Conservation (phyloP, 1,140 invertebrate genomes). For the Eupristina koningsbergeri region DNA sequence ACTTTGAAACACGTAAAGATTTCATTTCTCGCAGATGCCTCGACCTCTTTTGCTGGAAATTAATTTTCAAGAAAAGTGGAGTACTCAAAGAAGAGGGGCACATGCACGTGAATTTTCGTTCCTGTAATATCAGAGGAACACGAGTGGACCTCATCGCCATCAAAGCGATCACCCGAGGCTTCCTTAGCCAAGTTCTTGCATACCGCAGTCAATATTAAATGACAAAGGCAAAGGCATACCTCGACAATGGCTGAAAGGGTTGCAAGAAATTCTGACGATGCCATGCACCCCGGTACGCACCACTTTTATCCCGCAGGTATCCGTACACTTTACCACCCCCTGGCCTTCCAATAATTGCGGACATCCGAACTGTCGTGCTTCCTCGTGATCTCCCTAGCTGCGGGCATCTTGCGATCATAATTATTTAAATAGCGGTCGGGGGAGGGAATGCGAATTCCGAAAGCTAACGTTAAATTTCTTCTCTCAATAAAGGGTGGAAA, state of each 20-base stretch:
- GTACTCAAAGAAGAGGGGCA: neutral
- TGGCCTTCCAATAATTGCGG: neutral
- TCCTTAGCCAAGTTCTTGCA: constrained; percentile 69
- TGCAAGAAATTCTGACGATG: constrained; percentile 67
- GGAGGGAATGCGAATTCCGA: constrained; percentile 21
- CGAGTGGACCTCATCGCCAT: constrained; percentile 67
- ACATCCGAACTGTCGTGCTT: constrained; percentile 47
- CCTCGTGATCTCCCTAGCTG: constrained; percentile 56
- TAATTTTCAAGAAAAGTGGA: neutral
- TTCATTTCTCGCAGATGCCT: neutral
- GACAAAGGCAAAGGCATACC: constrained; percentile 74
- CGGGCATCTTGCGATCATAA: constrained; percentile 69
- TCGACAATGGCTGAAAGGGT: constrained; percentile 62
- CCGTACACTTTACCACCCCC: constrained; percentile 46
- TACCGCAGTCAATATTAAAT: constrained; percentile 73
- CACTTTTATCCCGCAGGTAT: constrained; percentile 60
- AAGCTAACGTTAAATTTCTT: constrained; percentile 33
- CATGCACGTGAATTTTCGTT: neutral
- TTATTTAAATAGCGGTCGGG: constrained; percentile 66
- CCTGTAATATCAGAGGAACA: constrained; percentile 17
- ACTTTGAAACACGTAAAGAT: neutral
- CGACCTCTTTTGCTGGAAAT: neutral
- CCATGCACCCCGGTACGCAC: constrained; percentile 43
- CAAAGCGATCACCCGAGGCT: constrained; percentile 73
- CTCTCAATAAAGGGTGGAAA: constrained; percentile 60